A percentile compares a stretch with the other conserved stretches of the same genome.
These are phyloP conservation scores for Mohoua ochrocephala DNA, from an alignment of 2,113 vertebrate species.

Conservation along the genomic window DNA sequence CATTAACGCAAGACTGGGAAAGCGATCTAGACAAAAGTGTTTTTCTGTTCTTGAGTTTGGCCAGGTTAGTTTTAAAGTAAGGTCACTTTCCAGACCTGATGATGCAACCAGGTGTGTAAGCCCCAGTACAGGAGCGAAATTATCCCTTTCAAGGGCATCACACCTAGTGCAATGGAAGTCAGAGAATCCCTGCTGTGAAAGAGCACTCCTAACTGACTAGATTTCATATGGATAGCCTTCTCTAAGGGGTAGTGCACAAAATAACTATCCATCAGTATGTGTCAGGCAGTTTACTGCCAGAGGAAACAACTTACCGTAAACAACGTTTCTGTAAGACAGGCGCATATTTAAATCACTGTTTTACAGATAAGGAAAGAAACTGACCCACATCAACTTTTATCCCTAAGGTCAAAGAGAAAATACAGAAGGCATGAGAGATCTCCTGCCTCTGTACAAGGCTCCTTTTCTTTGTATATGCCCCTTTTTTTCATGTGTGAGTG, in stretches of 20 bases:
- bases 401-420: not conserved
- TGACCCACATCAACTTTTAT: not conserved
- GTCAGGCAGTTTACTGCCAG: not conserved
- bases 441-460: not conserved
- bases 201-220: not conserved
- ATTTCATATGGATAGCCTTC: not conserved
- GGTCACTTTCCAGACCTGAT: not conserved
- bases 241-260: not conserved
- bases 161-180: not conserved
- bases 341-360: not conserved
- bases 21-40: fast-evolving
- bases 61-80: not conserved
- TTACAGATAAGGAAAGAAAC: not conserved
- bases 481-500: not conserved
- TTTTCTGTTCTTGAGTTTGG: not conserved
- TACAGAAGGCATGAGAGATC: not conserved
- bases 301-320: not conserved
- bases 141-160: not conserved
- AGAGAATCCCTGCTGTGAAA: not conserved
- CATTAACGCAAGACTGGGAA: not conserved
- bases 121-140: not conserved
- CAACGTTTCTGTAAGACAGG: not conserved
- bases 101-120: not conserved
- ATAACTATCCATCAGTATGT: not conserved
- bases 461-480: not conserved